Percentiles rank a stretch among this genome's conserved stretches.
These are phyloP conservation scores for Sebastes iracundus DNA, from an alignment of 2,797 vertebrate species.

Conservation along the genomic window DNA sequence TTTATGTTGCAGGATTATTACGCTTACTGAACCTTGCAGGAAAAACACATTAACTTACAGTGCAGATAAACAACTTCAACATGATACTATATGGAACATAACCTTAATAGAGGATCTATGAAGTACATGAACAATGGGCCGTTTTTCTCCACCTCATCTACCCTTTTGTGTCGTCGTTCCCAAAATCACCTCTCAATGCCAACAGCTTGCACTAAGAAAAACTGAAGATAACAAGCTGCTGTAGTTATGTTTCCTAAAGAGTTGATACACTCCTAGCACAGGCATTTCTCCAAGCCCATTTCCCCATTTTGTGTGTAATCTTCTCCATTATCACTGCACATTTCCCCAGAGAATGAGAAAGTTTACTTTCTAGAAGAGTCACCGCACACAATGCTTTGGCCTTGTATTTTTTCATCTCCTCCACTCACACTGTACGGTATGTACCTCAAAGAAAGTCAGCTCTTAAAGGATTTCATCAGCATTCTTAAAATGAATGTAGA, in stretches of 20 bases:
- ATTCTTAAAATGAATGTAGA: conserved; percentile 16
- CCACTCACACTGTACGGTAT: not conserved
- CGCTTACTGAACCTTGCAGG: not conserved
- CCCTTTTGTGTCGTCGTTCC: not conserved
- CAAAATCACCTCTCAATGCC: not conserved
- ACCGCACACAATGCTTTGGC: not conserved
- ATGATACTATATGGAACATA: not conserved
- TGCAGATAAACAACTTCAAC: not conserved
- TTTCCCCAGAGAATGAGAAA: conserved; percentile 13
- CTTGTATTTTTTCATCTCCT: conserved; percentile 6
- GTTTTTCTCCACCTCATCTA: not conserved
- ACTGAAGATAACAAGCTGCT: not conserved
- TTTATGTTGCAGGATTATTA: not conserved
- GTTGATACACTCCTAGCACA: not conserved
- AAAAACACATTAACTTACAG: not conserved
- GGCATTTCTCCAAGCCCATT: conserved; percentile 14
- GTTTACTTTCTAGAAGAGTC: conserved; percentile 28
- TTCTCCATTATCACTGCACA: conserved; percentile 30
- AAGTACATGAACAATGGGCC: not conserved
- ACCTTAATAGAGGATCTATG: too few relatives aligned
- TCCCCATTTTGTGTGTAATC: conserved; percentile 15
- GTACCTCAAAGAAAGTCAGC: conserved; percentile 6
- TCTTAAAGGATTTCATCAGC: conserved; percentile 35
- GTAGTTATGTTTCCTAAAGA: not conserved
- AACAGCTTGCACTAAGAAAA: not conserved